Conservation (phyloP, 1,140 invertebrate genomes). For the Notospermus geniculatus region DNA sequence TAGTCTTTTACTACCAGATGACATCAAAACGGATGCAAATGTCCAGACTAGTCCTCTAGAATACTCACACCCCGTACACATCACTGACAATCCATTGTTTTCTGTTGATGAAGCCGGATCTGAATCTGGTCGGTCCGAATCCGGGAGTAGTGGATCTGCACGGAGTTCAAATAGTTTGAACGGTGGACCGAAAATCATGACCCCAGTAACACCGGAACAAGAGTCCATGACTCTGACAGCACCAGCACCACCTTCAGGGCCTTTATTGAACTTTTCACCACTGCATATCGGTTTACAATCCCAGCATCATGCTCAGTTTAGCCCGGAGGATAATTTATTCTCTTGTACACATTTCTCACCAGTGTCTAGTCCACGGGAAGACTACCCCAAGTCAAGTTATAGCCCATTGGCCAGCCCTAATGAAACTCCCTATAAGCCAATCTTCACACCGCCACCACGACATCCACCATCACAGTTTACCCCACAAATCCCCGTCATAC, state of each 20-base stretch:
- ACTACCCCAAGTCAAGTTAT: background rate
- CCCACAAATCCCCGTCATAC: background rate
- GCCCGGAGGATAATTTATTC: background rate
- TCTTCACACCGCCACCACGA: background rate
- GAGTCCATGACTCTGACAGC: too few species aligned
- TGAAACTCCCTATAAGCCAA: background rate
- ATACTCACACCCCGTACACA: too few species aligned
- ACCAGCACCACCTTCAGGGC: too few species aligned
- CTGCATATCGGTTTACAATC: too few species aligned
- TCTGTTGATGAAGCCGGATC: background rate
- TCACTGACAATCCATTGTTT: background rate
- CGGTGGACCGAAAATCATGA: too few species aligned
- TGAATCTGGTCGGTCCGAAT: too few species aligned
- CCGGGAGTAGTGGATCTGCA: background rate
- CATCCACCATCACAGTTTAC: background rate
- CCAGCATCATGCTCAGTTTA: background rate
- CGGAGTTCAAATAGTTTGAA: too few species aligned
- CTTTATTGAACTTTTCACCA: too few species aligned
- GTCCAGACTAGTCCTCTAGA: too few species aligned
- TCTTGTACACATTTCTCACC: slow-evolving; percentile 5
- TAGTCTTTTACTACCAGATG: background rate
- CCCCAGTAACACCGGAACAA: too few species aligned
- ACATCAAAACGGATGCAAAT: too few species aligned
- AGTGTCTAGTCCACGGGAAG: background rate
- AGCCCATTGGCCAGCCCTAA: background rate